Percentiles rank a stretch among this genome's conserved stretches.
Conservation (phyloP, 2,113 vertebrate genomes). For the Leptodactylus fuscus region DNA sequence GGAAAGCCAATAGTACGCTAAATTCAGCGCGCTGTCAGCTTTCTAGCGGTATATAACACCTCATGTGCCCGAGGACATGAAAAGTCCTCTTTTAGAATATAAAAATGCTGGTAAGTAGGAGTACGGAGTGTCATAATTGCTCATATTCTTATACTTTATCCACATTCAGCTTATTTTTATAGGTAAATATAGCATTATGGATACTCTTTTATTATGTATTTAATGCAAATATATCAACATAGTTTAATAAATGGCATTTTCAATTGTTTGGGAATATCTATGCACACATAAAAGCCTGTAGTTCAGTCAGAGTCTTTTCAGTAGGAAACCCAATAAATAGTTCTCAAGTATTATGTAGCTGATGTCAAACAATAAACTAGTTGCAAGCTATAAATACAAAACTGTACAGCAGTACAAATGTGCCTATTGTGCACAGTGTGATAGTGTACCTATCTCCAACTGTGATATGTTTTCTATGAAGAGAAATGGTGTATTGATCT, state of each 20-base stretch:
- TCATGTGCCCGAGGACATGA: too few species aligned
- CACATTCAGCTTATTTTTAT: too few species aligned
- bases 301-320: conserved; percentile 24
- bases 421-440: conserved; percentile 29
- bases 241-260: neutral
- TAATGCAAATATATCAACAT: neutral
- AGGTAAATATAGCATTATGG: too few species aligned
- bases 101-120: too few species aligned
- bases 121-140: too few species aligned
- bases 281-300: neutral
- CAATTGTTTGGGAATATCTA: neutral
- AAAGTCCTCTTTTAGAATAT: too few species aligned
- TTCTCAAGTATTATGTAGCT: neutral
- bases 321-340: conserved; percentile 15
- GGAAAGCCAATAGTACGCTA: too few species aligned
- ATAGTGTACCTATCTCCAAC: conserved; percentile 41
- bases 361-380: conserved; percentile 24
- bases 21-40: too few species aligned
- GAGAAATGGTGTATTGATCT: conserved; percentile 25
- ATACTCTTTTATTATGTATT: neutral
- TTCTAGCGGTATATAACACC: too few species aligned
- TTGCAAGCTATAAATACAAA: conserved; percentile 34
- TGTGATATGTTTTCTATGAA: conserved; percentile 25
- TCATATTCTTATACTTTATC: too few species aligned
- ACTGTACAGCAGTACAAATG: conserved; percentile 7